These are phyloP conservation scores for Sciurus vulgaris DNA, from an alignment of 2,797 vertebrate genomes.

Conservation along the genomic window DNA sequence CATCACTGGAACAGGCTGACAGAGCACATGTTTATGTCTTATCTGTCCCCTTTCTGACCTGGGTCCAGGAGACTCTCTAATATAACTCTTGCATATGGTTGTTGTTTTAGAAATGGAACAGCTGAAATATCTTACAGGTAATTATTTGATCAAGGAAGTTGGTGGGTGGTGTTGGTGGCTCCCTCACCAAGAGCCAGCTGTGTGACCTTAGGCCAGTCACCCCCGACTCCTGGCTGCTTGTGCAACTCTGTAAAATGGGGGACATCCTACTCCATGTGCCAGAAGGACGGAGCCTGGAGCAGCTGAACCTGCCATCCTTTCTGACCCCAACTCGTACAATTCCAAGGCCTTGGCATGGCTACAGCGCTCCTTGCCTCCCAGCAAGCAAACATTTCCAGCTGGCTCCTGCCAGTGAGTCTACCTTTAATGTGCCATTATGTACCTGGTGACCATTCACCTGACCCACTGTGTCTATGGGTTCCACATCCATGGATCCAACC, in stretches of 20 bases:
- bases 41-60: neutral
- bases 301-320: neutral
- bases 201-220: neutral
- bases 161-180: neutral
- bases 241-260: neutral
- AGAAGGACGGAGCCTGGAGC: neutral
- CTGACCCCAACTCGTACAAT: neutral
- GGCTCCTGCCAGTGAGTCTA: neutral
- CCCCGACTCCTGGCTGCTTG: neutral
- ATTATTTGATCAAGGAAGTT: neutral
- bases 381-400: constrained; percentile 12
- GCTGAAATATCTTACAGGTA: neutral
- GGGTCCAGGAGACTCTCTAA: neutral
- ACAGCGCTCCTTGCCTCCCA: neutral
- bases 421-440: neutral
- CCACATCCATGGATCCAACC: neutral
- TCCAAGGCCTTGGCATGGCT: neutral
- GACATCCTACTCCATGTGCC: neutral
- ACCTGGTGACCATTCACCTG: neutral
- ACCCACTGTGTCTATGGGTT: neutral
- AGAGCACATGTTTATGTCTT: neutral
- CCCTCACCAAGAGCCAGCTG: neutral
- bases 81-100: neutral
- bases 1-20: neutral
- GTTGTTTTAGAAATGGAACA: neutral